These are phyloP conservation scores for Torymus texanus DNA, from an alignment of 2,888 invertebrate genomes.

Conservation along the genomic window DNA sequence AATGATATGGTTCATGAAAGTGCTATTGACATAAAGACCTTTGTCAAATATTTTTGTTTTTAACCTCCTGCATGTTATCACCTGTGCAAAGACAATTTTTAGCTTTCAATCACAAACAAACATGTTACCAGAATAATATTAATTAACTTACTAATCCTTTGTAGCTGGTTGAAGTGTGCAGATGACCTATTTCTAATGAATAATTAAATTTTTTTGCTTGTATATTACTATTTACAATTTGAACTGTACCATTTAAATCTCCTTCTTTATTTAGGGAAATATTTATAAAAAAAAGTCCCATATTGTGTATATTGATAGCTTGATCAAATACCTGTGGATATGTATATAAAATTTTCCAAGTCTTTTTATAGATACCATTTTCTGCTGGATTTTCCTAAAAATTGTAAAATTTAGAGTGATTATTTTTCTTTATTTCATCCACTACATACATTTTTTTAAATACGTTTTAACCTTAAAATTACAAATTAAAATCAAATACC, in stretches of 20 bases:
- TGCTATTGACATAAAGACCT: conserved; percentile 24
- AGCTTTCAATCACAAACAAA: too few relatives aligned
- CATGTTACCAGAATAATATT: not conserved
- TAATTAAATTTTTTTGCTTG: conserved; percentile 59
- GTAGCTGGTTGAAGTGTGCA: conserved; percentile 35
- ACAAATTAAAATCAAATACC: conserved; percentile 62
- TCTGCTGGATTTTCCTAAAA: conserved; percentile 29
- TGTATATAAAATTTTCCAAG: conserved; percentile 30
- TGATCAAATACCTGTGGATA: conserved; percentile 51
- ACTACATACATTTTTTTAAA: not conserved
- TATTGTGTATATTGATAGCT: conserved; percentile 61
- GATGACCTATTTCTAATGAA: conserved; percentile 57
- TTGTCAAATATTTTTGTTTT: conserved; percentile 20
- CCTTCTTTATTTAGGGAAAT: conserved; percentile 58
- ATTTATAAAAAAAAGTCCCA: conserved; percentile 66
- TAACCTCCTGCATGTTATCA: conserved; percentile 47
- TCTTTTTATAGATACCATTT: conserved; percentile 6
- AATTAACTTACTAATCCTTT: conserved; percentile 53
- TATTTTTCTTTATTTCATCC: not conserved
- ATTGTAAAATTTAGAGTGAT: not conserved
- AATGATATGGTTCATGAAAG: conserved; percentile 2
- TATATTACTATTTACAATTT: conserved; percentile 60
- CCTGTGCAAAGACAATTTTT: conserved; percentile 35
- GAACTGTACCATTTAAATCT: conserved; percentile 58
- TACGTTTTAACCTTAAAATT: not conserved